A percentile compares a stretch with the other conserved stretches of the same genome.
Conservation (phyloP, 2,888 invertebrate genomes). For the Eutolmus rufibarbis region DNA sequence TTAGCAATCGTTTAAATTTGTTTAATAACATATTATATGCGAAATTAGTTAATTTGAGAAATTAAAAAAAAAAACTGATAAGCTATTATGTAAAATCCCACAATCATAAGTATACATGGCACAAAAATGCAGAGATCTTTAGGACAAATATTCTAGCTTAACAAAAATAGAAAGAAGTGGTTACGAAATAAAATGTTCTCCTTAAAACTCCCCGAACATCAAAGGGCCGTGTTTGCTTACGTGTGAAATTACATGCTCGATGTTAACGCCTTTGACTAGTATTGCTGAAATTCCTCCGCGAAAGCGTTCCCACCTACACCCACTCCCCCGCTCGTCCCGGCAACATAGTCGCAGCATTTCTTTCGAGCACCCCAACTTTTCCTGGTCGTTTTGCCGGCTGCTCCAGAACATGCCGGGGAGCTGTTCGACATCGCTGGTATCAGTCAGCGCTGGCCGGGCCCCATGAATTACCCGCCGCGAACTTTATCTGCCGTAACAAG, state of each 20-base stretch:
- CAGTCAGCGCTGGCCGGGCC: background rate
- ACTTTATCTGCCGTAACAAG: constrained; percentile 24
- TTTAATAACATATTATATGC: no score
- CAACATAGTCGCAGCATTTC: background rate
- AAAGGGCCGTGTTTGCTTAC: background rate
- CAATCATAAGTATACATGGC: background rate
- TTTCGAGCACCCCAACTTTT: background rate
- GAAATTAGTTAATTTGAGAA: background rate
- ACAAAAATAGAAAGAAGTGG: background rate
- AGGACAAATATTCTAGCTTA: background rate
- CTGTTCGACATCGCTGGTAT: background rate
- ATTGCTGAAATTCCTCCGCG: background rate
- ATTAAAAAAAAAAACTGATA: background rate
- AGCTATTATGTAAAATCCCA: background rate
- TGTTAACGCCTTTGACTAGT: constrained; percentile 4
- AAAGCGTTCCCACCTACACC: constrained; percentile 7
- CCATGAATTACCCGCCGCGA: background rate
- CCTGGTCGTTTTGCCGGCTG: background rate
- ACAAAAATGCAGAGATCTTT: background rate
- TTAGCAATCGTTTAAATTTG: no score
- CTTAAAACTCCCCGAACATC: background rate
- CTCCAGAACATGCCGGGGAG: background rate
- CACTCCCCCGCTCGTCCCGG: background rate
- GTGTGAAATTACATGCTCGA: background rate
- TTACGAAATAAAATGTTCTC: background rate